phyloP scores from a whole-genome alignment of 2,113 vertebrate genomes.

The Rhombomys opimus region DNA sequence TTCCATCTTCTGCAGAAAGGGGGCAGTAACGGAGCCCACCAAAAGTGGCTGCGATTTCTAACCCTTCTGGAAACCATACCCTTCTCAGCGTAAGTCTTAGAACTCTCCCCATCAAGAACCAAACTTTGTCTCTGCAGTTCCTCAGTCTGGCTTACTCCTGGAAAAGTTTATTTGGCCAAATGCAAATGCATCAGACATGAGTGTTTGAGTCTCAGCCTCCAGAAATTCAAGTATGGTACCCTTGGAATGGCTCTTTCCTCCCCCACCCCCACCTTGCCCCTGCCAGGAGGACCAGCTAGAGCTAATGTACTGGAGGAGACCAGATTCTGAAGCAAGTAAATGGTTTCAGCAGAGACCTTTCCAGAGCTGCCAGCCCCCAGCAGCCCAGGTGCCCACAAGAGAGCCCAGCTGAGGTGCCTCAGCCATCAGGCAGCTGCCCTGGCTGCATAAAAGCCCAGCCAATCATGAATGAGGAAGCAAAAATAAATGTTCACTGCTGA shows the following conservation, averaged over 20 bases:
- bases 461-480: neutral
- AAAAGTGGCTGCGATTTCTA: neutral
- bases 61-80: neutral
- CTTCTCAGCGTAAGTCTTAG: neutral
- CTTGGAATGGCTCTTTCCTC: neutral
- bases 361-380: neutral
- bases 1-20: neutral
- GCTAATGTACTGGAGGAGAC: neutral
- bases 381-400: neutral
- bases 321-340: neutral
- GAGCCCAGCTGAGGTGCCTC: neutral
- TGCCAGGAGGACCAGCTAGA: neutral
- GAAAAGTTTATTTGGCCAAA: neutral
- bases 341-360: neutral
- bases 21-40: neutral
- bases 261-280: neutral
- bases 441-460: neutral
- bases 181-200: neutral
- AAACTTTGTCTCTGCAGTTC: neutral
- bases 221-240: neutral
- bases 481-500: slow-evolving; percentile 27
- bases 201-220: neutral
- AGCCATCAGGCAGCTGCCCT: slow-evolving; percentile 15
- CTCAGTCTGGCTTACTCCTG: neutral
- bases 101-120: neutral